Conservation (phyloP, 2,113 vertebrate species). For the Pyrgilauda ruficollis region DNA sequence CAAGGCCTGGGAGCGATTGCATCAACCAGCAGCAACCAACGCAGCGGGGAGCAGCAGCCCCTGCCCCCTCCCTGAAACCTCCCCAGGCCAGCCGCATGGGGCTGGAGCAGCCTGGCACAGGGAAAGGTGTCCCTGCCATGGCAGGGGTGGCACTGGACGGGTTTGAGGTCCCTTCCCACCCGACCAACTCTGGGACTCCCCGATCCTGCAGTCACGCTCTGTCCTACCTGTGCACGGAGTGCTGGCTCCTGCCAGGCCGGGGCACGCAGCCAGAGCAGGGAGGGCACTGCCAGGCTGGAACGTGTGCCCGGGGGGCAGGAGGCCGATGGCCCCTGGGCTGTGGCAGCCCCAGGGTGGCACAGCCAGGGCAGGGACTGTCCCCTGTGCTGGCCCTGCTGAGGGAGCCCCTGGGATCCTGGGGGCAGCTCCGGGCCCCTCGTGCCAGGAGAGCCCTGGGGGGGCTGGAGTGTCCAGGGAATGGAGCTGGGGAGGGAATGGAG, state of each 20-base stretch:
- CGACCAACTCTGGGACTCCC: background rate
- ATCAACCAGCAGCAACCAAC: background rate
- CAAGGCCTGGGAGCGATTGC: background rate
- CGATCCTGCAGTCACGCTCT: background rate
- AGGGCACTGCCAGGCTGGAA: background rate
- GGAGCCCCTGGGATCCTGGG: background rate
- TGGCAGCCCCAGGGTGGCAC: background rate
- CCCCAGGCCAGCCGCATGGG: background rate
- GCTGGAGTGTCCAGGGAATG: no score
- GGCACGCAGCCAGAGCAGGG: background rate
- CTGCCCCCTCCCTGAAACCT: background rate
- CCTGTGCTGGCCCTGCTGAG: background rate
- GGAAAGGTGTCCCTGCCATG: background rate
- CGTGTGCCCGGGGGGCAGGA: background rate
- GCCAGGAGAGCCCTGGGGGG: background rate
- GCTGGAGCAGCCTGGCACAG: background rate
- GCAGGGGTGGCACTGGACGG: background rate
- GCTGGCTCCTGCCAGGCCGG: background rate
- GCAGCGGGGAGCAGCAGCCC: accelerated
- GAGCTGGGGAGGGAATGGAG: no score
- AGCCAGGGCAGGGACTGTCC: background rate
- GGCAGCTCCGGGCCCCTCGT: background rate
- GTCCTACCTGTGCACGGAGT: background rate
- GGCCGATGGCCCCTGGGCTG: background rate
- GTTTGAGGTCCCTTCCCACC: background rate